Conservation (phyloP, 2,888 invertebrate species). For the Leptodirus hochenwartii region DNA sequence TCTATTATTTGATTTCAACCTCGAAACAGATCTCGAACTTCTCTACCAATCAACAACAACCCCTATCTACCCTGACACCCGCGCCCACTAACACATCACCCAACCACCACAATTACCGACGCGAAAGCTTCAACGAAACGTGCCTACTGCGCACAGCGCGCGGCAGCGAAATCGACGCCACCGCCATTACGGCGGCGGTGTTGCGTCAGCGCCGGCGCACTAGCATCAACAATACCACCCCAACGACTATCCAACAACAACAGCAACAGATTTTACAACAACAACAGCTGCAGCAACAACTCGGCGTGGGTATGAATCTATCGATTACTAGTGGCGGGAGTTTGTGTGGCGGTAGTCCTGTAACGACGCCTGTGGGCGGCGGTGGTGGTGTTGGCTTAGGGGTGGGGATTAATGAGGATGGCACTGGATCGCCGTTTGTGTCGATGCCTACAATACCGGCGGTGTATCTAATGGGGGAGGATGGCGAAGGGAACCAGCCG, state of each 20-base stretch:
- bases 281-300: neutral
- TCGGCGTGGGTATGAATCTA: neutral
- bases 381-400: too few relatives aligned
- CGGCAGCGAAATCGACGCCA: conserved; percentile 20
- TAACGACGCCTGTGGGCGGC: too few relatives aligned
- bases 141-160: conserved; percentile 19
- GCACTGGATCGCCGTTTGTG: conserved; percentile 27
- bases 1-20: too few relatives aligned
- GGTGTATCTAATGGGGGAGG: conserved; percentile 28
- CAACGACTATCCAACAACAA: neutral
- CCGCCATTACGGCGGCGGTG: conserved; percentile 19
- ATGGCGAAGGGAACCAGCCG: conserved; percentile 31
- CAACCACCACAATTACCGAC: conserved; percentile 18
- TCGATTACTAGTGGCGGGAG: too few relatives aligned
- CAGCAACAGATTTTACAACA: neutral
- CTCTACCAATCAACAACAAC: too few relatives aligned
- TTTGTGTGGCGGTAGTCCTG: too few relatives aligned
- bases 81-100: too few relatives aligned
- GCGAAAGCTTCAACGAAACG: conserved; percentile 28
- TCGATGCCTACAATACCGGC: conserved; percentile 35
- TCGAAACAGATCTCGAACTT: too few relatives aligned
- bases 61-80: too few relatives aligned
- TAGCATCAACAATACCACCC: neutral
- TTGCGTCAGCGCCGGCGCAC: conserved; percentile 2
- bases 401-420: conserved; percentile 8